phyloP scores from a whole-genome alignment of 92 coral and sea anemone genomes.

The Umimayanthus kanabou region DNA sequence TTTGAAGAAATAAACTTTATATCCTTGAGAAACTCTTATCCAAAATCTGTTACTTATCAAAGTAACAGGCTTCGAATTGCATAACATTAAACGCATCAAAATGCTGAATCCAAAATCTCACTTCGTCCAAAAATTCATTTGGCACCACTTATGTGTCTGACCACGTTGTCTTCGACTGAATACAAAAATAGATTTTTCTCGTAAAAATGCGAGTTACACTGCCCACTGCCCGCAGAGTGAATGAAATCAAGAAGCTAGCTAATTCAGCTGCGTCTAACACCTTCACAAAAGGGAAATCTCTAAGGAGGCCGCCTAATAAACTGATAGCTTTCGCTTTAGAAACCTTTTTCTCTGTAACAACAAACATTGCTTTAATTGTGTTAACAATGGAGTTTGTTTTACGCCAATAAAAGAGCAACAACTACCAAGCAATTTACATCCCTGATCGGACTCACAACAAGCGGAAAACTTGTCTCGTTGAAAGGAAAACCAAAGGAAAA shows the following conservation, averaged over 20 bases:
- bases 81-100: neutral
- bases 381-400: neutral
- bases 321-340: neutral
- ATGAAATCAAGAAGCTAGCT: neutral
- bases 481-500: neutral
- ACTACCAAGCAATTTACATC: neutral
- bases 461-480: neutral
- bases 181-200: conserved; percentile 10
- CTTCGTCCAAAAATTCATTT: neutral
- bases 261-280: neutral
- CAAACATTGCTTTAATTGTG: neutral
- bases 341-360: neutral
- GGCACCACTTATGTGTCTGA: neutral
- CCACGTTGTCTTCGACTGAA: neutral
- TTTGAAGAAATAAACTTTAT: too few species aligned
- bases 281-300: neutral
- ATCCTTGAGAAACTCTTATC: too few species aligned
- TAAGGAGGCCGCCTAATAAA: neutral
- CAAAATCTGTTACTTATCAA: neutral
- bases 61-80: neutral
- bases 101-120: conserved; percentile 6
- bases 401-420: neutral
- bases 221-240: conserved; percentile 20
- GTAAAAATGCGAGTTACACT: conserved; percentile 17
- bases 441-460: neutral